These are phyloP conservation scores for Tigriopus californicus DNA, from an alignment of 2,888 invertebrate genomes.

Conservation along the genomic window DNA sequence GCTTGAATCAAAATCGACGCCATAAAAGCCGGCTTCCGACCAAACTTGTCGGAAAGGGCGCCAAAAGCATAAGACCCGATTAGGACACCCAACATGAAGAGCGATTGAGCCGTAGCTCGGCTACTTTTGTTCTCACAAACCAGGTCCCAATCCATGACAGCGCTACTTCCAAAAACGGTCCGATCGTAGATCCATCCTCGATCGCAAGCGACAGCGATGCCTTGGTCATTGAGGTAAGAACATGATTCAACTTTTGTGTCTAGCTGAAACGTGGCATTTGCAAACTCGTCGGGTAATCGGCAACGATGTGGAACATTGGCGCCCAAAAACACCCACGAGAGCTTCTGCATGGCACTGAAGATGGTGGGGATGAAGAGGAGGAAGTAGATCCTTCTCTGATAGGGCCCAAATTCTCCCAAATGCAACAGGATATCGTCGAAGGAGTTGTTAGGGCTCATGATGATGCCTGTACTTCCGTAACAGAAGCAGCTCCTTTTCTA, in stretches of 20 bases:
- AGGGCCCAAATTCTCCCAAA: slow-evolving; percentile 48
- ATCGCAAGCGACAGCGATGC: not conserved
- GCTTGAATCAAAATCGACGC: slow-evolving; percentile 48
- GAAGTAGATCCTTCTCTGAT: slow-evolving; percentile 47
- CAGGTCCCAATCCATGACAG: slow-evolving; percentile 37
- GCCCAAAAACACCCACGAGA: slow-evolving; percentile 47
- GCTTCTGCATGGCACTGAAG: slow-evolving; percentile 50
- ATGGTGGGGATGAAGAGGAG: slow-evolving; percentile 48
- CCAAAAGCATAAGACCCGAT: slow-evolving; percentile 51
- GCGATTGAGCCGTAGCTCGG: slow-evolving; percentile 43
- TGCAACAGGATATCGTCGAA: slow-evolving; percentile 45
- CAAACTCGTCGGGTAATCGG: slow-evolving; percentile 36
- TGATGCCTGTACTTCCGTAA: too few species aligned
- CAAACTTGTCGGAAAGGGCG: slow-evolving; percentile 47
- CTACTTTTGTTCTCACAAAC: slow-evolving; percentile 44
- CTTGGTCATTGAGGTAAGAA: not conserved
- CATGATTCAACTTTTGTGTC: not conserved
- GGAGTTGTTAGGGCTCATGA: not conserved
- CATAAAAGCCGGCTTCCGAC: slow-evolving; percentile 50
- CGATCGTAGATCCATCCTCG: not conserved
- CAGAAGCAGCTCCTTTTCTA: too few species aligned
- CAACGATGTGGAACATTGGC: slow-evolving; percentile 46
- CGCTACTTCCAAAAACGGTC: not conserved
- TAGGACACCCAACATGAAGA: slow-evolving; percentile 52
- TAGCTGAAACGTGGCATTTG: slow-evolving; percentile 28